phyloP scores from a whole-genome alignment of 2,797 vertebrate genomes.

The Aulostomus chinensis region DNA sequence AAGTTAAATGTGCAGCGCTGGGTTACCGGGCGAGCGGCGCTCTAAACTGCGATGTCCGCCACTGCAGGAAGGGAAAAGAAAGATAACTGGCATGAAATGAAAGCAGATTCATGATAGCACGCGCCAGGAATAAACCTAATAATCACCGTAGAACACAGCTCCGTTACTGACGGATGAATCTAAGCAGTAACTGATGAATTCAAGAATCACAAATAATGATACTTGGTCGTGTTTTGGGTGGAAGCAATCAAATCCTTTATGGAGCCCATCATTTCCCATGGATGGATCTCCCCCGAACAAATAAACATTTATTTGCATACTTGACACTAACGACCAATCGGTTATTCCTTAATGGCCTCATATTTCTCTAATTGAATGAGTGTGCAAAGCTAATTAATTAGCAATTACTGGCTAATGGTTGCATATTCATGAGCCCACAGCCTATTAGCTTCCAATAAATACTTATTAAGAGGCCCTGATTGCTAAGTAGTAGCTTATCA shows the following conservation, averaged over 20 bases:
- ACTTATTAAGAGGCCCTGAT: slow-evolving; percentile 62
- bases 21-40: not conserved
- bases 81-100: not conserved
- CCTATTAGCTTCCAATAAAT: slow-evolving; percentile 71
- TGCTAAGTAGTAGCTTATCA: slow-evolving; percentile 62
- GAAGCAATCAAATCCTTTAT: slow-evolving; percentile 23
- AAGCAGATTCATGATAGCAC: slow-evolving; percentile 21
- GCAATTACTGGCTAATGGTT: slow-evolving; percentile 73
- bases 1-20: slow-evolving; percentile 23
- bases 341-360: slow-evolving; percentile 66
- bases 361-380: slow-evolving; percentile 70
- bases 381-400: slow-evolving; percentile 73
- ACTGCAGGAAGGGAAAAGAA: not conserved
- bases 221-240: slow-evolving; percentile 10
- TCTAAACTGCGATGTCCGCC: slow-evolving; percentile 13
- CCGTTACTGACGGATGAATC: not conserved
- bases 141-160: slow-evolving; percentile 2
- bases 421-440: slow-evolving; percentile 64
- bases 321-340: slow-evolving; percentile 63
- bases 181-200: not conserved
- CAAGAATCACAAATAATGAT: not conserved
- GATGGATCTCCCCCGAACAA: slow-evolving; percentile 41
- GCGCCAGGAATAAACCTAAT: slow-evolving; percentile 1
- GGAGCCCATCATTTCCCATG: slow-evolving; percentile 33
- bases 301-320: slow-evolving; percentile 68